Evolutionary conservation across 2,113 vertebrate species (phyloP).

Genomic region (Calyptomena viridis): DNA sequence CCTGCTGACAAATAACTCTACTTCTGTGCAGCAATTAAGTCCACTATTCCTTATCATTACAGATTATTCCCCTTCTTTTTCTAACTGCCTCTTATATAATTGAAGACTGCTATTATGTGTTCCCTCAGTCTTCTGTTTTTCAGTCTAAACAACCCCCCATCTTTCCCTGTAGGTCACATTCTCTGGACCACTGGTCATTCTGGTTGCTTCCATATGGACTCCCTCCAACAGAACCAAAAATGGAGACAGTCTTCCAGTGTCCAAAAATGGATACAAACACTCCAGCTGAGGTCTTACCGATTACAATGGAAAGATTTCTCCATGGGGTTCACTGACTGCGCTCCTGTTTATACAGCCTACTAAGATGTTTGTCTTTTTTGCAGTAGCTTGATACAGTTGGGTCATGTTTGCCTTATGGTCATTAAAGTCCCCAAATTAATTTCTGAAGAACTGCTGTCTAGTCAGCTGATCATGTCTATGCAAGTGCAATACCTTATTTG

Average conservation of each 20-base stretch:
- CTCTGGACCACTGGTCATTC: slow-evolving; percentile 7
- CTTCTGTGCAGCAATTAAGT: slow-evolving; percentile 4
- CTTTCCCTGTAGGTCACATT: slow-evolving; percentile 36
- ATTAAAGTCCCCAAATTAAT: background rate
- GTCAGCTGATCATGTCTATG: background rate
- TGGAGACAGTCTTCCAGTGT: background rate
- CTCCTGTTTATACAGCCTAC: slow-evolving; percentile 23
- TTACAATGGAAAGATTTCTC: background rate
- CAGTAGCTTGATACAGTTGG: background rate
- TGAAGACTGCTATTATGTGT: background rate
- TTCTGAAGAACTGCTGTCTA: background rate
- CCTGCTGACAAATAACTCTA: background rate
- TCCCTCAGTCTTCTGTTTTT: background rate
- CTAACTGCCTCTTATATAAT: background rate
- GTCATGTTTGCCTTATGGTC: background rate
- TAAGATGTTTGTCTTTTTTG: slow-evolving; percentile 23
- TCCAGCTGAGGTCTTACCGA: background rate
- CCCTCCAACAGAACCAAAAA: slow-evolving; percentile 15
- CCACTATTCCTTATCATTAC: slow-evolving; percentile 6
- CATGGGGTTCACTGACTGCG: background rate
- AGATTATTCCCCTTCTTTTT: background rate
- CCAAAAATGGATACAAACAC: slow-evolving; percentile 44
- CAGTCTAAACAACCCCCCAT: slow-evolving; percentile 50
- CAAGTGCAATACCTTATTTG: background rate
- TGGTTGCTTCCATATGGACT: slow-evolving; percentile 2